Percentiles rank a stretch among this genome's conserved stretches.
Evolutionary conservation across 2,888 invertebrate genomes (phyloP).

Genomic region (Drosophila hamatofila): DNA sequence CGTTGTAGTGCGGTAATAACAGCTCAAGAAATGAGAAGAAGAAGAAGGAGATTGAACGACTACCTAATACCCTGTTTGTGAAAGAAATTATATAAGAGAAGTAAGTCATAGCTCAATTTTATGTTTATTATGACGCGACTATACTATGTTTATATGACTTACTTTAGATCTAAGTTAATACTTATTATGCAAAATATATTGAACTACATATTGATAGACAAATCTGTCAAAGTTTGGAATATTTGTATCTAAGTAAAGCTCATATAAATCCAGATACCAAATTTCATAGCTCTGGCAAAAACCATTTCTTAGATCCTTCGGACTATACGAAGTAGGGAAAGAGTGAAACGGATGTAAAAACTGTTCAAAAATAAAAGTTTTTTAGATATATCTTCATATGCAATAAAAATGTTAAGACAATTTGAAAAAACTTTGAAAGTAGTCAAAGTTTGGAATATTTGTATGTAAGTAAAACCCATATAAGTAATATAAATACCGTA

Average conservation of each 20-base stretch:
- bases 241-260: neutral
- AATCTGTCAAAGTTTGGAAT: too few species aligned
- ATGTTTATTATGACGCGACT: neutral
- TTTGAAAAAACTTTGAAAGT: too few species aligned
- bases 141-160: neutral
- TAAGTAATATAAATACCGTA: too few species aligned
- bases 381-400: too few species aligned
- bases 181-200: neutral
- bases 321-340: neutral
- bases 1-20: conserved; percentile 19
- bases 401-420: too few species aligned
- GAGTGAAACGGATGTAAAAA: neutral
- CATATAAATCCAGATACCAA: neutral
- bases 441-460: too few species aligned
- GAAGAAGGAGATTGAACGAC: neutral
- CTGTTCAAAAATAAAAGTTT: neutral
- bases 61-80: neutral
- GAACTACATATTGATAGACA: too few species aligned
- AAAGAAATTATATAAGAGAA: too few species aligned
- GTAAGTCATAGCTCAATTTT: too few species aligned
- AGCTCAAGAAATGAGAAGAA: conserved; percentile 6
- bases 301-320: neutral
- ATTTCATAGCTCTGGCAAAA: neutral
- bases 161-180: neutral
- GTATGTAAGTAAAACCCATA: too few species aligned